Evolutionary conservation across 2,113 vertebrate genomes (phyloP).

Genomic region (Nyctibius bracteatus): DNA sequence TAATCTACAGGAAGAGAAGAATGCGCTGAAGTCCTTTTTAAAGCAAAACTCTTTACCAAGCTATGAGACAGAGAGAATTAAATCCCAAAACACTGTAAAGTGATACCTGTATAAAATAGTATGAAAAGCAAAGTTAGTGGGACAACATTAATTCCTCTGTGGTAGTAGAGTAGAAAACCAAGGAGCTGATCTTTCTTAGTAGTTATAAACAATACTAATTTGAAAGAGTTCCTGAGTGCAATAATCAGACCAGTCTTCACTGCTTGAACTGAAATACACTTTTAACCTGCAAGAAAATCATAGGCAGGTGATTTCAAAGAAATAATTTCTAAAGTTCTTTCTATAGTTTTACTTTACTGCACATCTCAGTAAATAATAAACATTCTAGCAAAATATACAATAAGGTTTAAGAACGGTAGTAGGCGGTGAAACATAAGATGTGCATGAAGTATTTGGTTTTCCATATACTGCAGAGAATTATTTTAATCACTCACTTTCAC

Average conservation of each 20-base stretch:
- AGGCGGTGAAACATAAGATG: background rate
- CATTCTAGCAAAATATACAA: background rate
- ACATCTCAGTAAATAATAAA: background rate
- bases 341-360: background rate
- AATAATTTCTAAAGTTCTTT: background rate
- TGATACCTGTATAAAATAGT: background rate
- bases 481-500: background rate
- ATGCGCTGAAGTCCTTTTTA: background rate
- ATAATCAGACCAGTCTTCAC: background rate
- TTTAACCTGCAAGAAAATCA: background rate
- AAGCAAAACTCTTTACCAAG: background rate
- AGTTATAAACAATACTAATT: background rate
- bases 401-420: background rate
- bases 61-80: background rate
- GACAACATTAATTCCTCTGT: background rate
- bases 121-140: background rate
- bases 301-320: background rate
- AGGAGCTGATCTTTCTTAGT: background rate
- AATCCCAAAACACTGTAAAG: background rate
- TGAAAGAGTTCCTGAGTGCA: background rate
- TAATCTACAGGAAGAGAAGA: background rate
- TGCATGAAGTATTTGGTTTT: background rate
- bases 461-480: background rate
- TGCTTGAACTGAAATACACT: background rate
- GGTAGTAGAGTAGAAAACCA: background rate